A percentile compares a stretch with the other conserved stretches of the same genome.
phyloP scores from a whole-genome alignment of 2,888 invertebrate species.

The Yponomeuta evonymella region DNA sequence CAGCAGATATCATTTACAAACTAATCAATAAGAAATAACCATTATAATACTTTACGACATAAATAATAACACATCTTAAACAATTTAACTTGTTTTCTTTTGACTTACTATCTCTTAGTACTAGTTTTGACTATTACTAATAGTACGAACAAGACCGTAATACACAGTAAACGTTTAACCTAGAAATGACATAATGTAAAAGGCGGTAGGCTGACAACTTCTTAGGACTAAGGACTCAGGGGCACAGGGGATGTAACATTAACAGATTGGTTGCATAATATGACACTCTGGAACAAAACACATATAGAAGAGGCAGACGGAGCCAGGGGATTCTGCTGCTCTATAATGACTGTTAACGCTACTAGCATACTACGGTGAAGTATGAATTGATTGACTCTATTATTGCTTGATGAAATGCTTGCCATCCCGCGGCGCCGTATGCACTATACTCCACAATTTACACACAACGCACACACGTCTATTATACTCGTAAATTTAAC shows the following conservation, averaged over 20 bases:
- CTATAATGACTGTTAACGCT: not conserved
- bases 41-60: constrained; percentile 77
- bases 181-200: constrained; percentile 72
- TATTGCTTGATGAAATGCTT: constrained; percentile 31
- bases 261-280: not conserved
- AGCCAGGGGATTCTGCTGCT: not conserved
- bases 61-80: constrained; percentile 77
- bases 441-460: not conserved
- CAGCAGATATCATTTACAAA: constrained; percentile 71
- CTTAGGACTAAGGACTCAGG: constrained; percentile 65
- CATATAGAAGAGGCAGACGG: not conserved
- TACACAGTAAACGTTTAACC: constrained; percentile 62
- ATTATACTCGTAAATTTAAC: constrained; percentile 61
- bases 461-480: constrained; percentile 44
- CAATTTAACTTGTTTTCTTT: constrained; percentile 74
- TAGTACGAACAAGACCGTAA: constrained; percentile 73
- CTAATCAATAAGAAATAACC: constrained; percentile 77
- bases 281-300: not conserved
- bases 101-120: constrained; percentile 74
- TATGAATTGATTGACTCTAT: constrained; percentile 29
- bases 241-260: not conserved
- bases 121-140: constrained; percentile 71
- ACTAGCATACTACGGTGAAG: constrained; percentile 5
- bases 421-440: constrained; percentile 24
- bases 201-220: constrained; percentile 75